Conservation (phyloP, 2,888 invertebrate species). For the Harmothoe impar region DNA sequence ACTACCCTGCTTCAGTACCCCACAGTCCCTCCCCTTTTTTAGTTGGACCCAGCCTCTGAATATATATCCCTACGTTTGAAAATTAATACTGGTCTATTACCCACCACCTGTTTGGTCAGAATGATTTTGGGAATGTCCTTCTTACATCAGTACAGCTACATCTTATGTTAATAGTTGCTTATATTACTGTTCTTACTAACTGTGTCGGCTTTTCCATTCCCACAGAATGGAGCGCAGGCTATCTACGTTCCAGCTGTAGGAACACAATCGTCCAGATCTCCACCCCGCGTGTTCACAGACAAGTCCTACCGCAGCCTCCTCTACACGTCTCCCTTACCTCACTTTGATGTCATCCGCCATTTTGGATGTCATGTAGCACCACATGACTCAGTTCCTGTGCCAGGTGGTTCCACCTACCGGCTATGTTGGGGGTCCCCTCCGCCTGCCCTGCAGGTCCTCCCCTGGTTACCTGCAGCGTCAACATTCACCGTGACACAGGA, state of each 20-base stretch:
- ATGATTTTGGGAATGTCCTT: too few relatives aligned
- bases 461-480: conserved; percentile 6
- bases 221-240: conserved; percentile 30
- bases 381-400: background rate
- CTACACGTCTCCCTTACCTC: background rate
- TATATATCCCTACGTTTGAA: too few relatives aligned
- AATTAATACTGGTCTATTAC: too few relatives aligned
- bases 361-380: conserved; percentile 10
- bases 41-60: too few relatives aligned
- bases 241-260: background rate
- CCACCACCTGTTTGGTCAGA: too few relatives aligned
- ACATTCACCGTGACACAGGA: background rate
- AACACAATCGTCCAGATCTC: background rate
- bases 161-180: too few relatives aligned
- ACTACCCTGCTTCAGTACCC: too few relatives aligned
- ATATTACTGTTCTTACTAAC: too few relatives aligned
- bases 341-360: background rate
- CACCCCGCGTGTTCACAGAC: conserved; percentile 15
- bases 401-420: conserved; percentile 31
- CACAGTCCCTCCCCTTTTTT: too few relatives aligned
- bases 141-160: too few relatives aligned
- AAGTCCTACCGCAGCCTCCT: background rate
- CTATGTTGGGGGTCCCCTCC: background rate
- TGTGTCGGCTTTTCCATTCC: background rate
- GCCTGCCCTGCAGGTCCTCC: conserved; percentile 34